phyloP scores from a whole-genome alignment of 2,797 vertebrate genomes.

The Kryptopterus vitreolus region DNA sequence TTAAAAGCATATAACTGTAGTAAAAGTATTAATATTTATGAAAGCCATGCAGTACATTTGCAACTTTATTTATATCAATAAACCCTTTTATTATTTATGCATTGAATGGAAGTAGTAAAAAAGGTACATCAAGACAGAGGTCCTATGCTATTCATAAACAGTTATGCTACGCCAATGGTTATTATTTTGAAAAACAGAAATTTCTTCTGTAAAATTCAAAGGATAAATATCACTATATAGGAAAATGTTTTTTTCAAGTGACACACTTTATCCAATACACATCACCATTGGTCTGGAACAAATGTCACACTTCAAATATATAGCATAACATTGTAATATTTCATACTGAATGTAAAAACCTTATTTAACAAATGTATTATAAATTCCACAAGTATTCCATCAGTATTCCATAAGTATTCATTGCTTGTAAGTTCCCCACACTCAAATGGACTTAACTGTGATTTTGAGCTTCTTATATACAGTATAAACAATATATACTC shows the following conservation, averaged over 20 bases:
- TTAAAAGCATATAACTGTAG: not conserved
- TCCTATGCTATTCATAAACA: not conserved
- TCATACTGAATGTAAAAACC: too few species aligned
- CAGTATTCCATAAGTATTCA: not conserved
- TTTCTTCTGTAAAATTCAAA: not conserved
- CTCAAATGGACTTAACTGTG: not conserved
- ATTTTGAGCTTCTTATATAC: not conserved
- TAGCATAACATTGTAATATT: too few species aligned
- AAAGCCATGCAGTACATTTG: not conserved
- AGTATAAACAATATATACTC: too few species aligned
- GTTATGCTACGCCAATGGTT: not conserved
- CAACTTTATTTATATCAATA: not conserved
- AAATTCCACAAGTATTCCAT: not conserved
- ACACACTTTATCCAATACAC: not conserved
- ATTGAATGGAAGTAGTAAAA: not conserved
- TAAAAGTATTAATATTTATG: conserved; percentile 12
- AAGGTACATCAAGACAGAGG: not conserved
- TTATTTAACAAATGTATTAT: not conserved
- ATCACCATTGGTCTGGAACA: not conserved
- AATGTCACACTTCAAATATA: not conserved
- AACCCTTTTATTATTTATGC: not conserved
- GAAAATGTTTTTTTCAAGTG: not conserved
- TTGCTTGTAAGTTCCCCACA: not conserved
- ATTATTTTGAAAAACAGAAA: too few species aligned
- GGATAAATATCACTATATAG: not conserved